These are phyloP conservation scores for human (Homo sapiens) DNA, from an alignment of 2,113 vertebrate genomes.

Conservation along the genomic window DNA sequence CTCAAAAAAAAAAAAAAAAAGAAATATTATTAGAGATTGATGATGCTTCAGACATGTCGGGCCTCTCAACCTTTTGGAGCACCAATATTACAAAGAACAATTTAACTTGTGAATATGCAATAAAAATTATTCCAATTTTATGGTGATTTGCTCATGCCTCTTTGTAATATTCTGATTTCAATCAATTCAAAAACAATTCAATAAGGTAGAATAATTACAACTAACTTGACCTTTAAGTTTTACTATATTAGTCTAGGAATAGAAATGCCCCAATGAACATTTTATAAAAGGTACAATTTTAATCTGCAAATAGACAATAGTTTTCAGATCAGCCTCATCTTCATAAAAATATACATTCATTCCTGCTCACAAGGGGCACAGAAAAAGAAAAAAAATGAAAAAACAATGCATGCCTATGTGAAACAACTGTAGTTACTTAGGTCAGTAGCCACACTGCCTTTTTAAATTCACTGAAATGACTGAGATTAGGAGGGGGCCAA, in stretches of 20 bases:
- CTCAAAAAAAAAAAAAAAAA: too few relatives aligned
- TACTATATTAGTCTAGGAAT: neutral
- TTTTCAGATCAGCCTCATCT: neutral
- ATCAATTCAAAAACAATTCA: neutral
- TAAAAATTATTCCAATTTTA: conserved; percentile 33
- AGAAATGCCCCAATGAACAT: neutral
- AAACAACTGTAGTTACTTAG: neutral
- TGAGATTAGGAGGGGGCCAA: neutral
- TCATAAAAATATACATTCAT: conserved; percentile 12
- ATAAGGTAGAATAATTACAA: neutral
- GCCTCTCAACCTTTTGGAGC: neutral
- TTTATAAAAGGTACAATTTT: neutral
- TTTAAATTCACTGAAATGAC: neutral
- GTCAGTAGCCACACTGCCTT: neutral
- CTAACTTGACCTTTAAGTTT: neutral
- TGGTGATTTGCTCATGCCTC: neutral
- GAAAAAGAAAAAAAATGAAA: too few relatives aligned
- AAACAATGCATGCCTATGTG: neutral
- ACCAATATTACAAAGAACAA: neutral
- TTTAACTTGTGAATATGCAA: neutral
- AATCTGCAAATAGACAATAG: neutral
- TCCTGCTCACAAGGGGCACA: too few relatives aligned
- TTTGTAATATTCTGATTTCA: conserved; percentile 20
- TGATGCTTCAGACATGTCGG: neutral
- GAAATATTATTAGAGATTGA: conserved; percentile 20